phyloP scores from a whole-genome alignment of 2,113 vertebrate species.

The Tupaia tana region DNA sequence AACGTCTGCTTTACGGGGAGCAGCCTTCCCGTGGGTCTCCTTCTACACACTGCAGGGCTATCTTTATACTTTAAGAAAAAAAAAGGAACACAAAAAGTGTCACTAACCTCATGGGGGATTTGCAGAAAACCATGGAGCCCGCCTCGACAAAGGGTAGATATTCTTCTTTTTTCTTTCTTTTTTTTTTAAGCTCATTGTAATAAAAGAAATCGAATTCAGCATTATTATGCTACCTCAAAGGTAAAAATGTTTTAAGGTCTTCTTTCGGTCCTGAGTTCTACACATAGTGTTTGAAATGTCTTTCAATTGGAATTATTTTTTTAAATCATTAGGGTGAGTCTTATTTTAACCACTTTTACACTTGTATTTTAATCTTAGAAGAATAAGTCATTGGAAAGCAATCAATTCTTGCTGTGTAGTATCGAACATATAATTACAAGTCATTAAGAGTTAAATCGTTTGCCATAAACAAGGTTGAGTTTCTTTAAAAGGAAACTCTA shows the following conservation, averaged over 20 bases:
- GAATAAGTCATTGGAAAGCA: slow-evolving; percentile 78
- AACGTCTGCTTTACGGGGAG: slow-evolving; percentile 82
- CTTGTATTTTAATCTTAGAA: slow-evolving; percentile 84
- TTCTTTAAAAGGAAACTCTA: slow-evolving; percentile 83
- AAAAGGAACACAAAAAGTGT: slow-evolving; percentile 73
- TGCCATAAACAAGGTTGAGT: slow-evolving; percentile 76
- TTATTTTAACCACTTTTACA: slow-evolving; percentile 83
- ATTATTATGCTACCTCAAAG: slow-evolving; percentile 91
- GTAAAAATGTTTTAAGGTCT: slow-evolving; percentile 88
- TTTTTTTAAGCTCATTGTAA: slow-evolving; percentile 81
- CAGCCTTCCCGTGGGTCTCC: slow-evolving; percentile 84
- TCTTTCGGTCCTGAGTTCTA: slow-evolving; percentile 85
- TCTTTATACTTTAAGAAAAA: slow-evolving; percentile 80
- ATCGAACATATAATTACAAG: slow-evolving; percentile 70
- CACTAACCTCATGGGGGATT: slow-evolving; percentile 81
- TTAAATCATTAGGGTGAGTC: slow-evolving; percentile 80
- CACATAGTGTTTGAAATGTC: slow-evolving; percentile 79
- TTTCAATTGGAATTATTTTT: slow-evolving; percentile 81
- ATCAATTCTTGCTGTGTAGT: slow-evolving; percentile 83
- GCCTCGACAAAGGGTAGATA: slow-evolving; percentile 81
- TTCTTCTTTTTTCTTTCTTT: slow-evolving; percentile 84
- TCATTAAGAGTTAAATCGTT: slow-evolving; percentile 69
- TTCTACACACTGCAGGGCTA: slow-evolving; percentile 83
- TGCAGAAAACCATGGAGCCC: slow-evolving; percentile 81
- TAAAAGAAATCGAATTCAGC: slow-evolving; percentile 85